Percentiles rank a stretch among this genome's conserved stretches.
Conservation (phyloP, 2,113 vertebrate species). For the Glareola pratincola region DNA sequence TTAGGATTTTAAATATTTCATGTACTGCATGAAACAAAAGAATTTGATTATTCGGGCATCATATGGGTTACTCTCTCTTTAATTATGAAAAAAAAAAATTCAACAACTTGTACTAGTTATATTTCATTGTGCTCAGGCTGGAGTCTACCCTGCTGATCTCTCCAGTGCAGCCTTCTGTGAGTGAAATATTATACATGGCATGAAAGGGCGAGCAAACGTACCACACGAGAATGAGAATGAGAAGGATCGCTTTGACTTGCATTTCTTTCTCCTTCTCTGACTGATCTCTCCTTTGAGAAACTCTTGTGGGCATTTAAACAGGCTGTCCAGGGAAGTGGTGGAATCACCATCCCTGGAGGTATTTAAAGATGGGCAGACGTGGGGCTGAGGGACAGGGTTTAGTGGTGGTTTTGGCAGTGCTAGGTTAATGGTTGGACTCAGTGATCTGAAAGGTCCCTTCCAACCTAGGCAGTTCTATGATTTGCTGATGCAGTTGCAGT, state of each 20-base stretch:
- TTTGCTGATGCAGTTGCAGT: not conserved
- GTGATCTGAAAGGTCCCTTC: not conserved
- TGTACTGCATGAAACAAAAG: not conserved
- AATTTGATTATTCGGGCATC: not conserved
- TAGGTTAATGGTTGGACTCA: not conserved
- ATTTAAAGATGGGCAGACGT: not conserved
- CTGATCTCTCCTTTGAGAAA: not conserved
- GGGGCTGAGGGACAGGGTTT: not conserved
- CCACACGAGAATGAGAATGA: accelerated
- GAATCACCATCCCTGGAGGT: not conserved
- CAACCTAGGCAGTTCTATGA: not conserved
- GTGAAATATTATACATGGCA: not conserved
- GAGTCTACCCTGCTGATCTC: not conserved
- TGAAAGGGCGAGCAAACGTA: not conserved
- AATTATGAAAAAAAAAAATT: not conserved
- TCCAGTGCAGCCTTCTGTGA: not conserved
- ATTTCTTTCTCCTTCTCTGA: not conserved
- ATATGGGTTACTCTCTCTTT: not conserved
- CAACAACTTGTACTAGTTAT: not conserved
- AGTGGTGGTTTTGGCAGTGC: not conserved
- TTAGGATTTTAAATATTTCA: not conserved
- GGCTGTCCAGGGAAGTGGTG: not conserved
- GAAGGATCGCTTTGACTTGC: not conserved
- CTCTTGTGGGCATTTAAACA: not conserved
- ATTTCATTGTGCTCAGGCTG: not conserved